Conservation (phyloP, 2,113 vertebrate species). For the Phrynosoma platyrhinos region DNA sequence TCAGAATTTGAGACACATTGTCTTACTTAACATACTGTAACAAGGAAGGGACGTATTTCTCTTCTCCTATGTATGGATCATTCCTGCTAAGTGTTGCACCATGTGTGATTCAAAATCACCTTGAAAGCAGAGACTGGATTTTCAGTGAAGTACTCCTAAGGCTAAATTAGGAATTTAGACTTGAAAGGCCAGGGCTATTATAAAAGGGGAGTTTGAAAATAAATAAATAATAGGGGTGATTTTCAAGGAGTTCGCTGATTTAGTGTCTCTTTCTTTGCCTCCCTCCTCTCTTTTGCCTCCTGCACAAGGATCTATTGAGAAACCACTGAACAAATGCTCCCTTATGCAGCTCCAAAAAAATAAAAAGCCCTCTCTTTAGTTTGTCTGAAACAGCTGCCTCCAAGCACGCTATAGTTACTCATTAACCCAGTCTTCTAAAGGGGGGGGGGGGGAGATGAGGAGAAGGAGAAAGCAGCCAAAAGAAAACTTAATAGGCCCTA, state of each 20-base stretch:
- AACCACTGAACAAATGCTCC: slow-evolving; percentile 90
- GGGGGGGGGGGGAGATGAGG: slow-evolving; percentile 47
- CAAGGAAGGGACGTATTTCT: neutral
- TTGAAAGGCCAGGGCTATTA: slow-evolving; percentile 53
- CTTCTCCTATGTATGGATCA: neutral
- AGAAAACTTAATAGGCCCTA: slow-evolving; percentile 55
- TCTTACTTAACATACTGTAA: neutral
- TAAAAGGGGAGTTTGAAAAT: slow-evolving; percentile 14
- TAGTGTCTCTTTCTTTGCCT: slow-evolving; percentile 77
- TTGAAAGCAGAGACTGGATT: neutral
- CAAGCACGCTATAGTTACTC: slow-evolving; percentile 79
- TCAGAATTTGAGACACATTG: too few relatives aligned
- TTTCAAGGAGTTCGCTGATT: slow-evolving; percentile 81
- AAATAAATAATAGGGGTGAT: slow-evolving; percentile 57
- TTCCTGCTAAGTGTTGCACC: neutral
- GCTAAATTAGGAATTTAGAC: slow-evolving; percentile 38
- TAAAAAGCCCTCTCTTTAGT: slow-evolving; percentile 65
- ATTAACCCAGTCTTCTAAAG: slow-evolving; percentile 77
- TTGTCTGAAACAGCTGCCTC: slow-evolving; percentile 78
- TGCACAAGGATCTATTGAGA: slow-evolving; percentile 93
- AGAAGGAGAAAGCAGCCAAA: slow-evolving; percentile 9
- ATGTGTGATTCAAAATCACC: slow-evolving; percentile 1
- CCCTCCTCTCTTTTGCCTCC: slow-evolving; percentile 83
- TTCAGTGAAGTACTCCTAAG: neutral
- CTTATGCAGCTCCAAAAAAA: slow-evolving; percentile 85